Conservation (phyloP, 2,888 invertebrate genomes). For the Fragum sueziense region DNA sequence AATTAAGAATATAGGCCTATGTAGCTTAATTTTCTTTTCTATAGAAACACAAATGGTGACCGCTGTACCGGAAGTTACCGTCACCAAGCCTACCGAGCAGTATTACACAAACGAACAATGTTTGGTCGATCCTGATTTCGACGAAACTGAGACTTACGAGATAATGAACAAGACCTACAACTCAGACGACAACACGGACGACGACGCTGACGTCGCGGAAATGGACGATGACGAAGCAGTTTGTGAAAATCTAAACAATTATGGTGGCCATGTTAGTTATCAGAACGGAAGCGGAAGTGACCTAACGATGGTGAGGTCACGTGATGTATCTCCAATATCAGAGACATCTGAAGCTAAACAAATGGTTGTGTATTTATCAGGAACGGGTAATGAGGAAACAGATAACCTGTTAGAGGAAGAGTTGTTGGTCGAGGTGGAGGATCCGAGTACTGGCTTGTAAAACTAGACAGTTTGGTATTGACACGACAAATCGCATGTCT, state of each 20-base stretch:
- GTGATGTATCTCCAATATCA: slow-evolving; percentile 3
- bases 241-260: neutral
- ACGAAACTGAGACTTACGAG: slow-evolving; percentile 15
- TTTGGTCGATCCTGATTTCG: neutral
- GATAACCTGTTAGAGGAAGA: slow-evolving; percentile 15
- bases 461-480: neutral
- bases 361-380: slow-evolving; percentile 21
- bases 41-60: slow-evolving; percentile 11
- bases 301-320: slow-evolving; percentile 1
- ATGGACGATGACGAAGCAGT: neutral
- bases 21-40: too few species aligned
- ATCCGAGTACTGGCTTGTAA: slow-evolving; percentile 15
- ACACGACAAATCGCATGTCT: too few species aligned
- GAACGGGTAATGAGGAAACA: slow-evolving; percentile 1
- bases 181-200: neutral
- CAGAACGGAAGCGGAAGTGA: slow-evolving; percentile 24
- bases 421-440: neutral
- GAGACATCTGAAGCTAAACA: slow-evolving; percentile 6
- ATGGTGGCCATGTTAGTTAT: neutral
- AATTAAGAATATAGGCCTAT: too few species aligned
- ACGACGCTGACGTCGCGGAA: slow-evolving; percentile 6
- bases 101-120: slow-evolving; percentile 12
- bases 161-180: slow-evolving; percentile 19
- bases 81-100: neutral
- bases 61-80: slow-evolving; percentile 6